A percentile compares a stretch with the other conserved stretches of the same genome.
These are phyloP conservation scores for Ectemnius continuus DNA, from an alignment of 2,888 invertebrate species.

Conservation along the genomic window DNA sequence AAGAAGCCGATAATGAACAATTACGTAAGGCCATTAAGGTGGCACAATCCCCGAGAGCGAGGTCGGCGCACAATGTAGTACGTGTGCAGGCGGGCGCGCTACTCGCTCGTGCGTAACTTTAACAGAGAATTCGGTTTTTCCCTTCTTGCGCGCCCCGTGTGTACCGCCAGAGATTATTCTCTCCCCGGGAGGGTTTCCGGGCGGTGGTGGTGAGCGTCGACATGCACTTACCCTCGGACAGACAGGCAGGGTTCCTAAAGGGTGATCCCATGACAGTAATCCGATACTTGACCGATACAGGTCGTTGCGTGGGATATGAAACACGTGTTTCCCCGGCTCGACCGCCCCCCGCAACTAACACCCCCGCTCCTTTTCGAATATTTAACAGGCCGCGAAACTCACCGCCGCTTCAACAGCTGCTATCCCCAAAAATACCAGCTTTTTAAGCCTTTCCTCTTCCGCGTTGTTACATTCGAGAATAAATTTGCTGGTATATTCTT, in stretches of 20 bases:
- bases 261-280: conserved; percentile 69
- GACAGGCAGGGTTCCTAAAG: conserved; percentile 57
- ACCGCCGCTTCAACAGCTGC: not conserved
- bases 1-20: conserved; percentile 7
- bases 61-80: conserved; percentile 11
- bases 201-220: conserved; percentile 46
- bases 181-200: conserved; percentile 60
- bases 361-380: conserved; percentile 50
- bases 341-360: conserved; percentile 25
- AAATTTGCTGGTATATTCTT: too few relatives aligned
- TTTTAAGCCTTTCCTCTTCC: too few relatives aligned
- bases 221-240: conserved; percentile 57
- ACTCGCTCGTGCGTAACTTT: conserved; percentile 44
- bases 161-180: conserved; percentile 55
- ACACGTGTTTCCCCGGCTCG: conserved; percentile 62
- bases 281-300: conserved; percentile 63
- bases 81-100: conserved; percentile 26
- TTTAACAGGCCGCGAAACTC: conserved; percentile 38
- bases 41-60: not conserved
- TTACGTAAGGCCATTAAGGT: not conserved
- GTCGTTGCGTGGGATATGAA: conserved; percentile 62
- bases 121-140: conserved; percentile 53
- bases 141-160: conserved; percentile 18
- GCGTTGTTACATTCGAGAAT: too few relatives aligned
- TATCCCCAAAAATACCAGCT: not conserved